phyloP scores from a whole-genome alignment of 2,888 invertebrate species.

The Malthinus seriepunctatus region DNA sequence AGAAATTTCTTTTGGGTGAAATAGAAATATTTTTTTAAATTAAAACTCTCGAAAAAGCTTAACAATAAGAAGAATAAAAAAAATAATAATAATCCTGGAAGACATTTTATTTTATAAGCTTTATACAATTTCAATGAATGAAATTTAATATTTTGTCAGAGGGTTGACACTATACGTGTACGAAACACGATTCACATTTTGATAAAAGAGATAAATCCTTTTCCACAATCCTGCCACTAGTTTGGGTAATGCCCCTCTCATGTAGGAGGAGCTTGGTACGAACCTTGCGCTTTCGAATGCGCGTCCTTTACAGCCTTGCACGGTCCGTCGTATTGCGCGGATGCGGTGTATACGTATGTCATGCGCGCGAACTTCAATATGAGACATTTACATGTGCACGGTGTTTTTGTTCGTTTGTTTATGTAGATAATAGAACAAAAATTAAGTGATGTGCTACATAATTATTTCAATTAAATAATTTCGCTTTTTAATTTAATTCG shows the following conservation, averaged over 20 bases:
- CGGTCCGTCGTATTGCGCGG: slow-evolving; percentile 49
- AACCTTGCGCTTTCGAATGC: slow-evolving; percentile 45
- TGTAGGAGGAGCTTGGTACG: slow-evolving; percentile 42
- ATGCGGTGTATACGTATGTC: slow-evolving; percentile 37
- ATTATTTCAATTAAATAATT: too few species aligned
- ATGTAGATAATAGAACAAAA: slow-evolving; percentile 26
- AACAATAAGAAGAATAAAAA: too few species aligned
- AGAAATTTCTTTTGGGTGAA: too few species aligned
- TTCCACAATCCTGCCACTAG: slow-evolving; percentile 40
- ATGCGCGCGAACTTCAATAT: slow-evolving; percentile 36
- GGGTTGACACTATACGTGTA: background rate
- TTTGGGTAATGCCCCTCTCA: slow-evolving; percentile 38
- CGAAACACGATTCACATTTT: slow-evolving; percentile 17
- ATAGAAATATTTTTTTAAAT: too few species aligned
- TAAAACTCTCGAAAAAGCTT: too few species aligned
- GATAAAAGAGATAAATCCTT: slow-evolving; percentile 38
- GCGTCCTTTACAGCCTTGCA: slow-evolving; percentile 45
- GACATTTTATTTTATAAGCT: too few species aligned
- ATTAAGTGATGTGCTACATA: slow-evolving; percentile 9
- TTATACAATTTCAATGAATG: background rate
- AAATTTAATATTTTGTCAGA: slow-evolving; percentile 1
- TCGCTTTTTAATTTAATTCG: too few species aligned
- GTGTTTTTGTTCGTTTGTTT: slow-evolving; percentile 36
- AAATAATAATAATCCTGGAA: background rate
- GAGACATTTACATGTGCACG: slow-evolving; percentile 29